These are phyloP conservation scores for Halesus radiatus DNA, from an alignment of 1,140 invertebrate genomes.

Conservation along the genomic window DNA sequence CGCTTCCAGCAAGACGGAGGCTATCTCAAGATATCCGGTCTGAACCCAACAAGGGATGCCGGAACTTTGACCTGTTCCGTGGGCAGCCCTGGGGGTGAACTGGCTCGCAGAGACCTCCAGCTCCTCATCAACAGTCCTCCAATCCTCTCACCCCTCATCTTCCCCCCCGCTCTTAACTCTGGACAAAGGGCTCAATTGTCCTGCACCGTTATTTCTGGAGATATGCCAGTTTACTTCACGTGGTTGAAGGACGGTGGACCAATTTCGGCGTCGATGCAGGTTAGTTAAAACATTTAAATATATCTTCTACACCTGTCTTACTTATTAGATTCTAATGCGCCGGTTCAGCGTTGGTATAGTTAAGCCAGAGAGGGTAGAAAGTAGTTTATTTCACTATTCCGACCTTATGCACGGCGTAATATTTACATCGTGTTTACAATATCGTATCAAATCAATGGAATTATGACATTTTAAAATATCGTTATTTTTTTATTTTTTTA, in stretches of 20 bases:
- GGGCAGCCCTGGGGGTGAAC: constrained; percentile 78
- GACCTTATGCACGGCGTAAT: too few species aligned
- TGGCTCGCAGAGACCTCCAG: constrained; percentile 76
- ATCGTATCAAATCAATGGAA: too few species aligned
- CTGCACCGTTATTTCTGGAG: constrained; percentile 87
- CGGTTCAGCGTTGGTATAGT: too few species aligned
- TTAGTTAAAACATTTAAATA: constrained; percentile 49
- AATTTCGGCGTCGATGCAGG: constrained; percentile 69
- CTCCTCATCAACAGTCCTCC: constrained; percentile 81
- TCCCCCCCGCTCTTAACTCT: constrained; percentile 81
- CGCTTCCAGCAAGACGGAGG: constrained; percentile 76
- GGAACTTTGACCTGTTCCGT: constrained; percentile 83
- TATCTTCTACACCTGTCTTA: too few species aligned
- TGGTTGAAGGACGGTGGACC: constrained; percentile 85
- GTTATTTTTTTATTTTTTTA: too few species aligned
- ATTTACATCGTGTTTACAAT: too few species aligned
- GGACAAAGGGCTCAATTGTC: constrained; percentile 86
- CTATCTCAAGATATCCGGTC: constrained; percentile 79
- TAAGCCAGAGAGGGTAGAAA: too few species aligned
- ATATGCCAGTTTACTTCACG: constrained; percentile 85
- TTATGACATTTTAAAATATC: too few species aligned
- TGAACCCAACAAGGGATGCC: constrained; percentile 73
- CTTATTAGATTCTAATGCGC: too few species aligned
- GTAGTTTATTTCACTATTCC: too few species aligned
- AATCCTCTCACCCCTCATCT: constrained; percentile 79